Base-by-base conservation (phyloP, 2,888 invertebrate genomes). In the Calameuta idolon region DNA sequence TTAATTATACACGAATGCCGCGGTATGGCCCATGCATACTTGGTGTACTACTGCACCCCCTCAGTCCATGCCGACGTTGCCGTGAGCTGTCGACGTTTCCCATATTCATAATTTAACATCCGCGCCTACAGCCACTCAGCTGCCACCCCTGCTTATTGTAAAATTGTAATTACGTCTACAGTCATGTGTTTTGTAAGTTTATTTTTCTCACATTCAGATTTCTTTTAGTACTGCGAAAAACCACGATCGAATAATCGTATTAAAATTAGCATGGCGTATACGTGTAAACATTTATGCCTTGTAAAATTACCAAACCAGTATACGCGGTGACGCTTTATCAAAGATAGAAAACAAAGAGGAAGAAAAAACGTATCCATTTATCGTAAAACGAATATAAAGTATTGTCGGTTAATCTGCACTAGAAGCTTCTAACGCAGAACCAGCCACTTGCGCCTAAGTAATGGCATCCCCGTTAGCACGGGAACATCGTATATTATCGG, bases 21-120 rank as follows among this genome's bases (percentile, higher is more conserved):
- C 34, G 34, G 75, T 37, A 34, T 77, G 37, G 69, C 34, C n/a
- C 69, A 69, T 69, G 75, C 71, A 77, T 77, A 75, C 75, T 75
- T 75, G 73, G 35, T 69, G 35, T 74, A 31, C 74, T 30, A 33
- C 74, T 34, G 35, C 23, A 37, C 33, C 40, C 40, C 30, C n/a
- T 69, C 31, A 40, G 37, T 73, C 76, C 15, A 11, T 31, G 31
- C 34, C 34, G 71, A 12, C 71, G 71, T 76, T 76, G 75, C 77
- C 77, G 75, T 75, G 75, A 77, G 77, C 75, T 37, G 77, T 79
- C 80, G 79, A 80, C 81, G 76, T 79, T 82, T 82, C 79, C 79
- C 81, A 81, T 81, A 82, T 82, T 79, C 78, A 81, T 81, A 82
- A 81, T 82, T 82, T 79, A 81, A 79, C 81, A 79, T 79, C 79